Evolutionary conservation across 2,113 vertebrate genomes (phyloP), one percentile per base, ranked within the genome.

Genomic region (Cromileptes altivelis): DNA sequence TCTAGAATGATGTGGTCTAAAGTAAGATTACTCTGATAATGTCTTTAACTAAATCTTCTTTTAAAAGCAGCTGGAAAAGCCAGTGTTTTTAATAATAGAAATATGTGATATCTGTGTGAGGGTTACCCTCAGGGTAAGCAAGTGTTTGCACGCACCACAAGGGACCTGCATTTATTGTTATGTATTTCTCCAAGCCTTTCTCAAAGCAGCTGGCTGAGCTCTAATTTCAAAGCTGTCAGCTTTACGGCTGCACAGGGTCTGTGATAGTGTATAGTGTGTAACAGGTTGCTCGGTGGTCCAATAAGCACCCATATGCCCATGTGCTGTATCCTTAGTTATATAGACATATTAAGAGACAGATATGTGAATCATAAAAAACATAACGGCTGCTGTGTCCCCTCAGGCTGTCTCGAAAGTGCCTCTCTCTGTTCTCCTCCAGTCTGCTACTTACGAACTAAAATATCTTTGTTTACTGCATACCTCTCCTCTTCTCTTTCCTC

Each of bases 181-280:
- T 75, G 61, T 25, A 23, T 85, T 73, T 74, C 65, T 50, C 25
- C 17, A 3, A 27, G 78, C 49, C 21, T 61, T 73, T 68, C 21
- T 63, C 81, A 80, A 70, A 80, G 70, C 76, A 80, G 65, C 68
- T 76, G 57, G 30, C 80, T 62, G 63, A 85, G 67, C 49, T 82
- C 57, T 86, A 83, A 85, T 92, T 91, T 88, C 27, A 88, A 89
- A 85, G 78, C 85, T 78, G 71, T 78, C 86, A 69, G 40, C 69
- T 85, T 83, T 70, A 78, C 53, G 52, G 78, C 70, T 47, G 74
- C 75, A 79, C 45, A 40, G 49, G 37, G 27, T 61, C 70, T 81
- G 55, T 65, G 52, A 52, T 47, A 42, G 19, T 75, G n/a, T n/a
- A n/a, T n/a, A n/a, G n/a, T n/a, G n/a, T n/a, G 60, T 71, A 82